phyloP scores from a whole-genome alignment of 2,888 invertebrate genomes.

The Drosophila putrida region DNA sequence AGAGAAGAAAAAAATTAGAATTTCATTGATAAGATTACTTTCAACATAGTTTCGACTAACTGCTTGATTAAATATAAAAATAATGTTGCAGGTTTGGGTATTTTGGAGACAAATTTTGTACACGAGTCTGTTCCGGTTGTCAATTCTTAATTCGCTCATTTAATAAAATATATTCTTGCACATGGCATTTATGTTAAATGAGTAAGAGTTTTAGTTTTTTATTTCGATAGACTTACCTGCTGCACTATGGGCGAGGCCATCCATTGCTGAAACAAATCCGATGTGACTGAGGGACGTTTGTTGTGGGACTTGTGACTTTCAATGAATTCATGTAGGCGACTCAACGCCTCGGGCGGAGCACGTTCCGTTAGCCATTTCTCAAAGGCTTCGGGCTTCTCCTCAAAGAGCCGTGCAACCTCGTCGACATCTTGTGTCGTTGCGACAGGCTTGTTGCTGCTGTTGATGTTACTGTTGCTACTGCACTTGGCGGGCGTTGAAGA shows the following conservation, averaged over 20 bases:
- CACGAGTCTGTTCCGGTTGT: too few relatives aligned
- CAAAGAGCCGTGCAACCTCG: constrained; percentile 85
- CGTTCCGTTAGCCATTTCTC: constrained; percentile 92
- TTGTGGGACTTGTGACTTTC: constrained; percentile 86
- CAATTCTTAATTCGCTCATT: too few relatives aligned
- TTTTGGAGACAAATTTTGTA: too few relatives aligned
- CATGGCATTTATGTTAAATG: too few relatives aligned
- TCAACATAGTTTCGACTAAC: constrained; percentile 1
- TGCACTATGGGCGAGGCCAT: constrained; percentile 90
- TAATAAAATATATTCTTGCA: too few relatives aligned
- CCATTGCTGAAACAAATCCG: constrained; percentile 94
- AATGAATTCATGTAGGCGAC: constrained; percentile 87
- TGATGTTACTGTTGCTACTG: constrained; percentile 24
- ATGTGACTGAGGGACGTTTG: constrained; percentile 91
- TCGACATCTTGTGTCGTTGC: constrained; percentile 83
- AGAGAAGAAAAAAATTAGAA: neutral
- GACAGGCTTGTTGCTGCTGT: constrained; percentile 22
- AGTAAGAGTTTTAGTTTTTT: neutral
- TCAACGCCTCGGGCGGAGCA: constrained; percentile 89
- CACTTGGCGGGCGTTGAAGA: constrained; percentile 34
- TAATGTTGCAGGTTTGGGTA: neutral
- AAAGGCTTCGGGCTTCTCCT: constrained; percentile 89
- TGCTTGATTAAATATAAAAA: constrained; percentile 12
- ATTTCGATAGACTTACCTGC: constrained; percentile 86
- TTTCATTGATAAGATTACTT: constrained; percentile 3